A percentile compares a stretch with the other conserved stretches of the same genome.
phyloP scores from a whole-genome alignment of 30 jellyfish, hydroid and myxozoan species.

The Mastigias papua region DNA sequence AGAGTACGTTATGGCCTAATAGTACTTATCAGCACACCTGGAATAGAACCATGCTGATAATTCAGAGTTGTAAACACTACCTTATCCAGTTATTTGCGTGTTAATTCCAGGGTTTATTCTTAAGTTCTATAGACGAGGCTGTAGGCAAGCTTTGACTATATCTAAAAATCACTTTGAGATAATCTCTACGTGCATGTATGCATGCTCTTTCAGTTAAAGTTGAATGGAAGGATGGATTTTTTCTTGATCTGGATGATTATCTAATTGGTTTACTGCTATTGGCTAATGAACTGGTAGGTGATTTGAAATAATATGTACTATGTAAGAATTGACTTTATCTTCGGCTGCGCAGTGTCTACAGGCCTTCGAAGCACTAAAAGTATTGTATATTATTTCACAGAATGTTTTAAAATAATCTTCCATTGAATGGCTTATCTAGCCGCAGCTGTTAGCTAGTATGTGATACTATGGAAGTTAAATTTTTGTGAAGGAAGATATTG shows the following conservation, averaged over 20 bases:
- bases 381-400: no score
- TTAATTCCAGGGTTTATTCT: neutral
- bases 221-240: slow-evolving; percentile 88
- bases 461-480: no score
- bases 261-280: slow-evolving; percentile 80
- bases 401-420: neutral
- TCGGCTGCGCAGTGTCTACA: no score
- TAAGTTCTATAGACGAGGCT: neutral
- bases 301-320: neutral
- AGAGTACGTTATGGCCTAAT: no score
- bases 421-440: no score
- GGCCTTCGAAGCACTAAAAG: no score
- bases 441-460: no score
- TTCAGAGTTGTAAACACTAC: no score
- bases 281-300: slow-evolving; percentile 93
- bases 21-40: no score
- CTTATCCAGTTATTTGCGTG: no score
- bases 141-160: neutral
- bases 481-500: no score
- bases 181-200: neutral
- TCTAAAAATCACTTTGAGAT: neutral
- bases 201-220: slow-evolving; percentile 68
- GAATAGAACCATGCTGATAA: no score
- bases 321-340: neutral
- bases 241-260: slow-evolving; percentile 88